Evolutionary conservation across 2,797 vertebrate species (phyloP).

Genomic region (Anomalospiza imberbis): DNA sequence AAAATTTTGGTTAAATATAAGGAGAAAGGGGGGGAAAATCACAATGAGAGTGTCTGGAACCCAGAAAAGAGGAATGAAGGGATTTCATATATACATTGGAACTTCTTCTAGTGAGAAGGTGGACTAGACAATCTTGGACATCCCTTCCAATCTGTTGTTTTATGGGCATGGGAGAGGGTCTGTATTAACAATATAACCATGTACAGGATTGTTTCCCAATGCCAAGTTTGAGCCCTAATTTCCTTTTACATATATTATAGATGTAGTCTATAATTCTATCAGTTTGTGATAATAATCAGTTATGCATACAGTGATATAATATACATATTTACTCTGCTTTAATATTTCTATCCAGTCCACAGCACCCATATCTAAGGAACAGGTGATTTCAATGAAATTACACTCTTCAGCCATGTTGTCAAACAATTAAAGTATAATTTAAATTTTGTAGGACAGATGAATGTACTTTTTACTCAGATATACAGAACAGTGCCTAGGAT

Average conservation of each 20-base stretch:
- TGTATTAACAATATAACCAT: neutral
- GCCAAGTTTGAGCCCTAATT: neutral
- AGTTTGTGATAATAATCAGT: neutral
- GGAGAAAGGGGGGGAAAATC: neutral
- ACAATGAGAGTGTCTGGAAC: neutral
- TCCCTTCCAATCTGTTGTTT: neutral
- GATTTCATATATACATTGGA: neutral
- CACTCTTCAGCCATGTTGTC: neutral
- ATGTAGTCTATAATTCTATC: neutral
- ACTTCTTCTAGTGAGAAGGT: neutral
- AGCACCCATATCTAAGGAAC: neutral
- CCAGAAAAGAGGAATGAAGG: neutral
- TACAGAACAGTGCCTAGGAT: neutral
- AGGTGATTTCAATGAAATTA: neutral
- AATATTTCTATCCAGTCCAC: neutral
- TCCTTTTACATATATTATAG: neutral
- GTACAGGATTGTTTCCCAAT: neutral
- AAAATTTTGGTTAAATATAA: neutral
- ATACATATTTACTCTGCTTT: neutral
- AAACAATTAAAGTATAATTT: neutral
- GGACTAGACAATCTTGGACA: neutral
- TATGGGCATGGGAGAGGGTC: neutral
- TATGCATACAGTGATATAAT: neutral
- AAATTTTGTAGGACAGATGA: neutral
- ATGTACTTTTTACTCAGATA: neutral